A percentile compares a stretch with the other conserved stretches of the same genome.
These are phyloP conservation scores for Epinephelus awoara DNA, from an alignment of 2,797 vertebrate species.

Conservation along the genomic window DNA sequence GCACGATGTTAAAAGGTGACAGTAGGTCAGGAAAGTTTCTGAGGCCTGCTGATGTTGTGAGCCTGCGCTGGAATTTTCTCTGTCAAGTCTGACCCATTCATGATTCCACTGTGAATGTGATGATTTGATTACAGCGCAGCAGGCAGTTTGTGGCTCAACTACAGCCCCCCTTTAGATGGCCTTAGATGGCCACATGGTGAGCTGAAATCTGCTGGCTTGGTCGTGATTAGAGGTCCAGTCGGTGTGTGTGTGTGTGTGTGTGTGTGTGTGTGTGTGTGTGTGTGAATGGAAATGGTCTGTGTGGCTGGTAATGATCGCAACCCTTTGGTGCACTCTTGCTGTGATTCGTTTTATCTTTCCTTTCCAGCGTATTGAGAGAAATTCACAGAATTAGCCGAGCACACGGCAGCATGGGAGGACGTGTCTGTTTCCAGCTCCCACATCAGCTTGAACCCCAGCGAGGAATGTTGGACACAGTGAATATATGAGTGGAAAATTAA, in stretches of 20 bases:
- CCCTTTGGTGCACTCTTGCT: background rate
- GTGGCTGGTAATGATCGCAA: background rate
- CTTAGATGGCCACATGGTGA: background rate
- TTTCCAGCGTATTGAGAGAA: constrained; percentile 8
- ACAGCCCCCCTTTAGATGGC: background rate
- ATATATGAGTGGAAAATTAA: constrained; percentile 39
- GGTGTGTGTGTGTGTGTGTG: background rate
- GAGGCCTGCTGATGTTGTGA: constrained; percentile 18
- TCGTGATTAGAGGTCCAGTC: background rate
- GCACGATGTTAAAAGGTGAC: constrained; percentile 2
- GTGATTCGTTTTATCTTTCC: constrained; percentile 9
- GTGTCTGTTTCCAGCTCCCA: constrained; percentile 37
- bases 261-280: too few relatives aligned
- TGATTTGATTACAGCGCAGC: constrained; percentile 45
- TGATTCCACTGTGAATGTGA: constrained; percentile 12
- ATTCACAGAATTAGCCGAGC: constrained; percentile 22
- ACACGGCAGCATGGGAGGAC: background rate
- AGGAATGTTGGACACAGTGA: constrained; percentile 36
- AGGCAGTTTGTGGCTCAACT: constrained; percentile 14
- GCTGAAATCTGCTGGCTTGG: background rate
- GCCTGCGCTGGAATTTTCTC: constrained; percentile 28
- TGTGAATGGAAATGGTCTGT: background rate
- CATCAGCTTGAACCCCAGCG: constrained; percentile 27
- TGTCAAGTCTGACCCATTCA: constrained; percentile 10
- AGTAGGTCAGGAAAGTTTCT: constrained; percentile 28